Percentiles rank a stretch among this genome's conserved stretches.
These are phyloP conservation scores for Gouania willdenowi DNA, from an alignment of 2,797 vertebrate species.

Conservation along the genomic window DNA sequence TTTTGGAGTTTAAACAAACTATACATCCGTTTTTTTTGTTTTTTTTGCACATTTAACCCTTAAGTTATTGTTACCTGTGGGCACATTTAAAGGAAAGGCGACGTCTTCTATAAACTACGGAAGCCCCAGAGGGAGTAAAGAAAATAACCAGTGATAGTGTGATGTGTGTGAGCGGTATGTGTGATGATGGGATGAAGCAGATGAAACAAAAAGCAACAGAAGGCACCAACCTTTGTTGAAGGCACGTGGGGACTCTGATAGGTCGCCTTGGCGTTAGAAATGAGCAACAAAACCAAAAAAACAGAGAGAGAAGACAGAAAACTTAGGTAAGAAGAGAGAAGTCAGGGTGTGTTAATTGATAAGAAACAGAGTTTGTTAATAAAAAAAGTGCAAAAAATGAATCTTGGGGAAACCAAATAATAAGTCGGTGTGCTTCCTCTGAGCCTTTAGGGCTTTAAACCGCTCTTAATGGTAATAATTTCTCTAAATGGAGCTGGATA, in stretches of 20 bases:
- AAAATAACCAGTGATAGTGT: conserved; percentile 29
- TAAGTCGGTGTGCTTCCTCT: conserved; percentile 18
- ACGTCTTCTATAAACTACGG: no score
- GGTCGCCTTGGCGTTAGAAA: conserved; percentile 91
- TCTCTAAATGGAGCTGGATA: no score
- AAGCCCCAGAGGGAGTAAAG: conserved; percentile 14
- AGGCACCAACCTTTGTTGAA: conserved; percentile 99
- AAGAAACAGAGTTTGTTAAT: conserved; percentile 44
- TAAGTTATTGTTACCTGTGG: no score
- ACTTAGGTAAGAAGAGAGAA: conserved; percentile 67
- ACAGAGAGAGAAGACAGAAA: conserved; percentile 71
- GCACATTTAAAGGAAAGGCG: no score
- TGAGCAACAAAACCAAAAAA: conserved; percentile 82
- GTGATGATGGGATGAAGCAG: conserved; percentile 4
- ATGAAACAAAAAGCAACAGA: conserved; percentile 61
- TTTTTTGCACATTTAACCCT: no score
- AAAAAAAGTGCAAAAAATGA: conserved; percentile 41
- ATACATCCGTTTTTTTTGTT: no score
- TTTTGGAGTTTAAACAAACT: no score
- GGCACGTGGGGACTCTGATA: conserved; percentile 93
- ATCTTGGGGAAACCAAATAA: conserved; percentile 26
- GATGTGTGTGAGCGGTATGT: conserved; percentile 24
- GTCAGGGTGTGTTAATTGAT: conserved; percentile 68
- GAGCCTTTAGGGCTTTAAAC: conserved; percentile 32
- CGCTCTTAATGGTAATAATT: no score